A percentile compares a stretch with the other conserved stretches of the same genome.
Conservation (phyloP, 2,797 vertebrate genomes). For the Chaetodon trifasciatus region DNA sequence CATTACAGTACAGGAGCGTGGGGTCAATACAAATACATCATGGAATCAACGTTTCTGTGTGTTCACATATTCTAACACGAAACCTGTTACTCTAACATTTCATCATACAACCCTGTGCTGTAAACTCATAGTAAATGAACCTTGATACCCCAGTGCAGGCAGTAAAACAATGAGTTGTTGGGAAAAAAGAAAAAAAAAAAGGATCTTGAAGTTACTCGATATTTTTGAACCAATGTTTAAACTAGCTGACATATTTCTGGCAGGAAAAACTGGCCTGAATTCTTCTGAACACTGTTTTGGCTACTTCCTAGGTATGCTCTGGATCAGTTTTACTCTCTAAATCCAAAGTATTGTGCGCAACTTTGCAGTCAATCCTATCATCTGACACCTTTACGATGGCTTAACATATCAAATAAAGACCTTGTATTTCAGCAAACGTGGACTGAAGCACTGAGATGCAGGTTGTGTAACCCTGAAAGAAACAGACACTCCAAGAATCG, state of each 20-base stretch:
- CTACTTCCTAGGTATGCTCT: conserved; percentile 7
- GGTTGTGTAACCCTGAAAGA: conserved; percentile 35
- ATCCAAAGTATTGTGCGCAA: neutral
- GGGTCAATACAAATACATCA: neutral
- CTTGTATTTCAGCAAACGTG: conserved; percentile 2
- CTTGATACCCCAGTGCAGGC: neutral
- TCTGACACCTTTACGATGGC: neutral
- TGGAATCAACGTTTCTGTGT: neutral
- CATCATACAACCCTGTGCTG: neutral
- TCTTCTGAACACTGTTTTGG: conserved; percentile 13
- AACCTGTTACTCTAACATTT: neutral
- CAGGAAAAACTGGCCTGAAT: neutral
- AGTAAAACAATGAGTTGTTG: neutral
- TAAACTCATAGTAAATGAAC: neutral
- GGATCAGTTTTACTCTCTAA: neutral
- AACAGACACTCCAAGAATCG: conserved; percentile 44
- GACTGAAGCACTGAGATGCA: conserved; percentile 3
- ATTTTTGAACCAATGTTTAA: neutral
- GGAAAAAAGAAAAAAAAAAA: neutral
- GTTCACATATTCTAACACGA: neutral
- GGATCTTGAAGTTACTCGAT: neutral
- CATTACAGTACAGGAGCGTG: neutral
- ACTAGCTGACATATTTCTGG: conserved; percentile 1
- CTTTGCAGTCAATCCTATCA: neutral
- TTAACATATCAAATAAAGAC: conserved; percentile 13